Base-by-base conservation (phyloP, 2,797 vertebrate genomes). In the Australoheros facetus region DNA sequence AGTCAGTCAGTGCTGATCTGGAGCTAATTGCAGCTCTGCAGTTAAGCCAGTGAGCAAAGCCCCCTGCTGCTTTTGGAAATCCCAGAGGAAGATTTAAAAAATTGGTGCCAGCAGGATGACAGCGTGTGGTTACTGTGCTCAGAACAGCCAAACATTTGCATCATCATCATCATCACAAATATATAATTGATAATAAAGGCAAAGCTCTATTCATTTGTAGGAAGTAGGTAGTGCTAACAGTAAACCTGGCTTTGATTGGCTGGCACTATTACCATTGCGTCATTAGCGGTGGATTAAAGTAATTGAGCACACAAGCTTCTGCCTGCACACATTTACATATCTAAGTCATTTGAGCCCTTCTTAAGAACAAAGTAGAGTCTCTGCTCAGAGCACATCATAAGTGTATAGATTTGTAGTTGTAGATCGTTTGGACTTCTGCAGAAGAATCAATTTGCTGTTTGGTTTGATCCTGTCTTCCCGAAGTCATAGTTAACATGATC, bases 21-120 rank as follows among this genome's bases (percentile, higher is more conserved):
- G 53, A 28, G 59, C 32, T 77, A 69, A 73, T 73, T 69, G 59
- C 70, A 77, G 39, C 13, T 60, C 30, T 66, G 42, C 21, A 16
- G 51, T 51, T 81, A 75, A 70, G 17, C 17, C 64, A 32, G 30
- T 19, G 1, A 26, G 45, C 19, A 17, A 66, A 28, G 56, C 55
- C 51, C 42, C 39, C 21, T 56, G 60, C 75, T 48, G 60, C 37
- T 26, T 69, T 51, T 69, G 42, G 55, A 45, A 73, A 30, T 56
- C 51, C 59, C 58, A 55, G 58, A 39, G 26, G 73, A 55, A 64
- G 32, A 51, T 69, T 69, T 51, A 51, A 17, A 3, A 69, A 51
- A 17, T 69, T 69, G 45, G 45, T 69, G 2, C 64, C 26, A 69
- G 26, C 5, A 51, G 45, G 45, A 69, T 30, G 45, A 69, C 28